Evolutionary conservation across 1,140 invertebrate genomes (phyloP).

Genomic region (Nymphalis io): DNA sequence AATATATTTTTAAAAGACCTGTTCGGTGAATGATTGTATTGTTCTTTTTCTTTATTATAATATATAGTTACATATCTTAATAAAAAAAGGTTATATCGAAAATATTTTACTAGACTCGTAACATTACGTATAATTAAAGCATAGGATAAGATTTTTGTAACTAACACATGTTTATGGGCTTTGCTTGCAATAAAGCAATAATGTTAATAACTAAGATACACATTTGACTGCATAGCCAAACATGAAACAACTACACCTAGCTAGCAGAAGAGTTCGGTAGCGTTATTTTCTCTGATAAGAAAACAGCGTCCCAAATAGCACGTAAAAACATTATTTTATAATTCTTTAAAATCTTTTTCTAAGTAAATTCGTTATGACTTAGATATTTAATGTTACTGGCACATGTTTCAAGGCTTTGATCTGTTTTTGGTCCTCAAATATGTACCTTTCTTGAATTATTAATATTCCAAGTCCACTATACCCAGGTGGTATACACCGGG

Average conservation of each 20-base stretch:
- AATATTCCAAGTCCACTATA: slow-evolving; percentile 27
- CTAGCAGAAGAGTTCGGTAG: neutral
- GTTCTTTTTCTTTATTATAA: too few relatives aligned
- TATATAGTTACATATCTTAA: too few relatives aligned
- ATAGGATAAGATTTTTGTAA: too few relatives aligned
- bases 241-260: neutral
- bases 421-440: slow-evolving; percentile 39
- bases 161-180: too few relatives aligned
- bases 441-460: slow-evolving; percentile 41
- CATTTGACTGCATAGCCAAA: neutral
- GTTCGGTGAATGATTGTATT: too few relatives aligned
- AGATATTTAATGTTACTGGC: slow-evolving; percentile 33
- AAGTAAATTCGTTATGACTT: neutral
- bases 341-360: neutral
- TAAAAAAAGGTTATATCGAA: too few relatives aligned
- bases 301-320: slow-evolving; percentile 12
- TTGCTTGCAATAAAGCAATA: too few relatives aligned
- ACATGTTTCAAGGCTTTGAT: slow-evolving; percentile 24
- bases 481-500: slow-evolving; percentile 10
- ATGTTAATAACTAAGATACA: neutral
- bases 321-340: slow-evolving; percentile 25
- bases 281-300: slow-evolving; percentile 4
- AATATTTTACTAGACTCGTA: too few relatives aligned
- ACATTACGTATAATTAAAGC: too few relatives aligned
- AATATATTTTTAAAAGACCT: too few relatives aligned